Evolutionary conservation across 2,797 vertebrate species (phyloP).

Genomic region (Eulemur coronatus): DNA sequence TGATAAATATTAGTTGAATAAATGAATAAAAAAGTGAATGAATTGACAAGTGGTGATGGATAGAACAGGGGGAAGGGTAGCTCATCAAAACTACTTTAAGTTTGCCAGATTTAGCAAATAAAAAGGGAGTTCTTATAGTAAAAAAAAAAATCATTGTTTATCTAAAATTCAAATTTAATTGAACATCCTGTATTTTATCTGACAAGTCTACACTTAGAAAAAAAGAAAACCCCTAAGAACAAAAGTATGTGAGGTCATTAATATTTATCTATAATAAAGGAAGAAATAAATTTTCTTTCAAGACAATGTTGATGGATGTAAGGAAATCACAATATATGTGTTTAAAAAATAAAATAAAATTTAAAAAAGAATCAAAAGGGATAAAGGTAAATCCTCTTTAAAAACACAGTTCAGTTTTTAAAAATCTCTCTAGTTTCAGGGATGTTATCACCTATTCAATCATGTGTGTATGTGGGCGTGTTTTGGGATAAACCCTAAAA

Average conservation of each 20-base stretch:
- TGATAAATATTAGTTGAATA: not conserved
- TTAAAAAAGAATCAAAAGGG: conserved; percentile 24
- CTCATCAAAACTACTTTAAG: not conserved
- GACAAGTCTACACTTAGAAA: not conserved
- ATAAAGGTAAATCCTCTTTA: conserved; percentile 40
- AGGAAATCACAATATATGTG: not conserved
- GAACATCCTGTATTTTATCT: not conserved
- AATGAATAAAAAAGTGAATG: not conserved
- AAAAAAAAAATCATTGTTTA: not conserved
- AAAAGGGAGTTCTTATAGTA: not conserved
- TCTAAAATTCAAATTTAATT: conserved; percentile 34
- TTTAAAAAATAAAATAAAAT: conserved; percentile 21
- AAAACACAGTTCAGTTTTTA: conserved; percentile 39
- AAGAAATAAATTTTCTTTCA: conserved; percentile 32
- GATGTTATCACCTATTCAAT: not conserved
- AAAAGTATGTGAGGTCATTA: not conserved
- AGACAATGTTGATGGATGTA: not conserved
- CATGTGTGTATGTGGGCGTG: conserved; percentile 56
- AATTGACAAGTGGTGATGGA: not conserved
- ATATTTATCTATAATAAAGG: not conserved
- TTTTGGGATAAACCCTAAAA: conserved; percentile 73
- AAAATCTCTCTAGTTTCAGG: not conserved
- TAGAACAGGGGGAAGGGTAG: not conserved
- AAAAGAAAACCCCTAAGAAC: not conserved
- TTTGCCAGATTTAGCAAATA: not conserved